A percentile compares a stretch with the other conserved stretches of the same genome.
phyloP scores from a whole-genome alignment of 2,797 vertebrate genomes.

The Trachurus trachurus region DNA sequence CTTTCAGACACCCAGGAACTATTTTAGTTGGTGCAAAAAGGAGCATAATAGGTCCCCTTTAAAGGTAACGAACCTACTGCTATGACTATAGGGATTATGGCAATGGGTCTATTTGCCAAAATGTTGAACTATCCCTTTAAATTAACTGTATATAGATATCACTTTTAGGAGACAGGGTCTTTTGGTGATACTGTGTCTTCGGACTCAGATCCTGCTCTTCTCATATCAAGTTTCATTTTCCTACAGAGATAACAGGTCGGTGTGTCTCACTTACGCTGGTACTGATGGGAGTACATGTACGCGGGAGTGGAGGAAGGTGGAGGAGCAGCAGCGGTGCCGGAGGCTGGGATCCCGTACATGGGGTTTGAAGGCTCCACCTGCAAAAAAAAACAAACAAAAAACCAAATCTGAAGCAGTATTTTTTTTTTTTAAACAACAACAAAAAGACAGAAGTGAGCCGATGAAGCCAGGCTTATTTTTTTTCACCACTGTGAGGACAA shows the following conservation, averaged over 20 bases:
- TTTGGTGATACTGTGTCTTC: background rate
- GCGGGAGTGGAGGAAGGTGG: slow-evolving; percentile 73
- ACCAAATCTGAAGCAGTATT: background rate
- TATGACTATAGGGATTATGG: too few relatives aligned
- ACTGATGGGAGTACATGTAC: slow-evolving; percentile 88
- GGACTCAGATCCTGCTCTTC: background rate
- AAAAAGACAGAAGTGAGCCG: background rate
- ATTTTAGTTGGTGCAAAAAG: too few relatives aligned
- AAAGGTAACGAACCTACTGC: too few relatives aligned
- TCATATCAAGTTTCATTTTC: background rate
- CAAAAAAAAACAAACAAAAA: background rate
- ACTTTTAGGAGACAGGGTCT: background rate
- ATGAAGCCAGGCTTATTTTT: background rate
- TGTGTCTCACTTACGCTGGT: slow-evolving; percentile 90
- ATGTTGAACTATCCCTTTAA: too few relatives aligned
- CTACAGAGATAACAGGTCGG: too few relatives aligned
- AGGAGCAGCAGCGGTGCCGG: slow-evolving; percentile 64
- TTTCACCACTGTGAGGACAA: background rate
- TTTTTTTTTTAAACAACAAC: background rate
- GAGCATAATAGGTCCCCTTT: too few relatives aligned
- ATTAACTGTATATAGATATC: background rate
- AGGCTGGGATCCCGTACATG: slow-evolving; percentile 86
- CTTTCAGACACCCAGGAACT: too few relatives aligned
- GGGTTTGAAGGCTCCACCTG: slow-evolving; percentile 89
- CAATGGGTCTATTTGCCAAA: too few relatives aligned